Evolutionary conservation across 2,888 invertebrate species (phyloP), one percentile per base, ranked within the genome.

Genomic region (Clitarchus hookeri): DNA sequence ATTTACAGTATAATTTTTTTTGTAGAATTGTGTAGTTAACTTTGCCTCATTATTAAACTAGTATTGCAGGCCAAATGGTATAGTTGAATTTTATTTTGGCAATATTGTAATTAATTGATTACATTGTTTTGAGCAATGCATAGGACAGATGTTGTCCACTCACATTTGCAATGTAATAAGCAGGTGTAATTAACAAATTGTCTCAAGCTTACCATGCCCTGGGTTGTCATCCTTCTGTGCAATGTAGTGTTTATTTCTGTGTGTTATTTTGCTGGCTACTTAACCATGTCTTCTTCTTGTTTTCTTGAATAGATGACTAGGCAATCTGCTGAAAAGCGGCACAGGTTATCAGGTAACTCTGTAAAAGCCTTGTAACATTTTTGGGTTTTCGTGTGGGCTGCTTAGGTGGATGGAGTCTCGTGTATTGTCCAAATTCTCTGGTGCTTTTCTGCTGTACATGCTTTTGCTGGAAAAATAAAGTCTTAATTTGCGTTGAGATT

Each of bases 261-360:
- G 78, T 48, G 36, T 48, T 84, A 25, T 82, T 44, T 84, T 86
- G 83, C 84, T 65, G 65, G 48, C 25, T 84, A 78, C 84, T 44
- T 86, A 84, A 85, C 86, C 82, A 48, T 87, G 84, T 86, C 87
- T 87, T 87, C 87, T 65, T 65, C 65, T 65, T 65, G 65, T 65
- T 90, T 91, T 91, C 89, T 90, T 85, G 87, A 90, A 91, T 91
- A 91, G 91, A 91, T 90, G 89, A 90, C 91, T 91, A 91, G 90
- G 90, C 91, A 91, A 90, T 89, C 91, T 90, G 90, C 90, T 90
- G 90, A 90, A 90, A 91, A 91, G 90, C 90, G 90, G 90, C 90
- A 91, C 90, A 91, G 90, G 91, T 90, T 91, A 89, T 90, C 91
- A 91, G 91, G 91, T 91, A 91, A 88, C 85, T 84, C 87, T 53